Evolutionary conservation across 1,140 invertebrate species (phyloP).

Genomic region (Drosophila erecta): DNA sequence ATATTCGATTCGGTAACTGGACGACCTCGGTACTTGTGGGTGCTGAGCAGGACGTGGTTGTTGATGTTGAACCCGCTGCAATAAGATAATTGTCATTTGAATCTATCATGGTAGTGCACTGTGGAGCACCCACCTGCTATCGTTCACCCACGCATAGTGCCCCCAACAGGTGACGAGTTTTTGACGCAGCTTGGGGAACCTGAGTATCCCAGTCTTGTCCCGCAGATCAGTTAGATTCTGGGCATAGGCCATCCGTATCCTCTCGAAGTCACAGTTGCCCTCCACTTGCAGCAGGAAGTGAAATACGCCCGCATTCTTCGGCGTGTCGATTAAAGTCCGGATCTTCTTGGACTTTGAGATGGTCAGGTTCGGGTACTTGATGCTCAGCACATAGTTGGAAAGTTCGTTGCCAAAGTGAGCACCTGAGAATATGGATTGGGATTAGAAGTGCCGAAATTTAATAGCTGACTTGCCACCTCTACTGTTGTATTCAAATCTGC

Average conservation of each 20-base stretch:
- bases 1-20: constrained; percentile 90
- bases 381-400: constrained; percentile 84
- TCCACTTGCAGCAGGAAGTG: constrained; percentile 88
- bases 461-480: background rate
- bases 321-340: constrained; percentile 88
- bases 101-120: background rate
- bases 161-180: constrained; percentile 88
- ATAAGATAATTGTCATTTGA: background rate
- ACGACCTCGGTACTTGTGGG: constrained; percentile 87
- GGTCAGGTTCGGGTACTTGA: constrained; percentile 86
- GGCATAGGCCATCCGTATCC: constrained; percentile 84
- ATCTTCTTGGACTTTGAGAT: constrained; percentile 88
- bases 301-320: constrained; percentile 89
- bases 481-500: background rate
- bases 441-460: background rate
- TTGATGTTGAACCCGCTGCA: constrained; percentile 88
- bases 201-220: constrained; percentile 86
- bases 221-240: constrained; percentile 86
- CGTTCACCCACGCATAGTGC: constrained; percentile 88
- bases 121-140: constrained; percentile 59
- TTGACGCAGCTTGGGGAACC: constrained; percentile 87
- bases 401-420: constrained; percentile 76
- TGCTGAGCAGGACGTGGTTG: constrained; percentile 89
- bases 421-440: constrained; percentile 35
- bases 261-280: constrained; percentile 85